Evolutionary conservation across 2,113 vertebrate species (phyloP).

Genomic region (Urocolius indicus): DNA sequence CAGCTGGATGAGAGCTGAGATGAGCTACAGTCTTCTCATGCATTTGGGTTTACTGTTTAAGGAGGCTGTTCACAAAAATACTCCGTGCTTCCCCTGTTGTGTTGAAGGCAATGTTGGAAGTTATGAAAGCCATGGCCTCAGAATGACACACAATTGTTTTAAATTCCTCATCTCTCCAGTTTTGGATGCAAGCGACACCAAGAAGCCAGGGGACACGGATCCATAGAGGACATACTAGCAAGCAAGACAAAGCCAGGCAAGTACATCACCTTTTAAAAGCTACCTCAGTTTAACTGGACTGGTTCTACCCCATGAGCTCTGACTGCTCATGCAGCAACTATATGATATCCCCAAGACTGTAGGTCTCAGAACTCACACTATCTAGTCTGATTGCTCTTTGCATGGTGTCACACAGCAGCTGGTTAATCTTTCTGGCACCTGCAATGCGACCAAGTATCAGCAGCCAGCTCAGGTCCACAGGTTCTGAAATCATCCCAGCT

Average conservation of each 20-base stretch:
- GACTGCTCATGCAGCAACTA: background rate
- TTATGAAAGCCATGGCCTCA: background rate
- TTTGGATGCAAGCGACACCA: too few relatives aligned
- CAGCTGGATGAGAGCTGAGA: background rate
- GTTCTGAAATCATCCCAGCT: background rate
- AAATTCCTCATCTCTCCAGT: background rate
- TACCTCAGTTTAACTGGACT: accelerated
- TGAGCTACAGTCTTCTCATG: background rate
- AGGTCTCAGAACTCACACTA: background rate
- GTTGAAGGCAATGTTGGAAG: background rate
- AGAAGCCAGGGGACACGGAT: background rate
- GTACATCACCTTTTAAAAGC: background rate
- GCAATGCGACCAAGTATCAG: background rate
- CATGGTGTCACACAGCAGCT: background rate
- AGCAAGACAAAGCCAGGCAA: background rate
- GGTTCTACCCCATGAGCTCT: background rate
- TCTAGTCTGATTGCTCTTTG: too few relatives aligned
- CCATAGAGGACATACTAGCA: background rate
- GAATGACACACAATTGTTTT: background rate
- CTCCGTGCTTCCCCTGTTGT: background rate
- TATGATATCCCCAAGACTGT: accelerated
- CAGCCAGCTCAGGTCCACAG: background rate
- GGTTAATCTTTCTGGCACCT: background rate
- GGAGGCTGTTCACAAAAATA: background rate
- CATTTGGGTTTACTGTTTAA: background rate